These are phyloP conservation scores for Lasioglossum oenotherae DNA, from an alignment of 2,888 invertebrate genomes.

Conservation along the genomic window DNA sequence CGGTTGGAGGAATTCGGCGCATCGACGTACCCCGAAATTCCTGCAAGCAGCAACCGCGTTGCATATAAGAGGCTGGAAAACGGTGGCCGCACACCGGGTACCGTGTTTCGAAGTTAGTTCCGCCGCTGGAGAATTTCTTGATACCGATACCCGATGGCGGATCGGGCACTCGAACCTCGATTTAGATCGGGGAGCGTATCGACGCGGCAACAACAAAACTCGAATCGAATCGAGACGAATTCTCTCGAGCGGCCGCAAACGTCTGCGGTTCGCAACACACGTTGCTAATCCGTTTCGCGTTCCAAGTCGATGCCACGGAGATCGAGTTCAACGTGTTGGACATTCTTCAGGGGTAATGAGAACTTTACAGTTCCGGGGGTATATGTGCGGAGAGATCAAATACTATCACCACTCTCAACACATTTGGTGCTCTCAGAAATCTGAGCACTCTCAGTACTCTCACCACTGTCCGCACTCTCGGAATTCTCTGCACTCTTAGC, in stretches of 20 bases:
- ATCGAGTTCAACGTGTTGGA: neutral
- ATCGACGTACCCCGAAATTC: constrained; percentile 43
- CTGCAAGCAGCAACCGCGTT: constrained; percentile 13
- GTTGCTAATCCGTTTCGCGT: constrained; percentile 29
- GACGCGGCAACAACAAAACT: neutral
- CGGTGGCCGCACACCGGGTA: neutral
- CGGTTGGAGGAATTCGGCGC: constrained; percentile 50
- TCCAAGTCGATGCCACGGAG: neutral
- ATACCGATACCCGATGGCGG: neutral
- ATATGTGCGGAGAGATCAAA: too few species aligned
- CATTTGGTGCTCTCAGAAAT: neutral
- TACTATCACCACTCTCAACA: neutral
- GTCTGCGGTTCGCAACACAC: constrained; percentile 20
- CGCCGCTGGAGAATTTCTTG: constrained; percentile 11
- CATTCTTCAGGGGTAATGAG: neutral
- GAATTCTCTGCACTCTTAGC: neutral
- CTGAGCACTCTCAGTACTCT: neutral
- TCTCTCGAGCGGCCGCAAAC: neutral
- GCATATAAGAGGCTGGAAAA: constrained; percentile 24
- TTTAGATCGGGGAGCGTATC: neutral
- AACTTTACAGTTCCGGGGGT: neutral
- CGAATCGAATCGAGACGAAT: neutral
- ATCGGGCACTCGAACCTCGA: neutral
- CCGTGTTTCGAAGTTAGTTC: constrained; percentile 14
- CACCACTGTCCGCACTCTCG: too few species aligned